phyloP scores from a whole-genome alignment of 1,140 invertebrate species.

The Hylaeus volcanicus region DNA sequence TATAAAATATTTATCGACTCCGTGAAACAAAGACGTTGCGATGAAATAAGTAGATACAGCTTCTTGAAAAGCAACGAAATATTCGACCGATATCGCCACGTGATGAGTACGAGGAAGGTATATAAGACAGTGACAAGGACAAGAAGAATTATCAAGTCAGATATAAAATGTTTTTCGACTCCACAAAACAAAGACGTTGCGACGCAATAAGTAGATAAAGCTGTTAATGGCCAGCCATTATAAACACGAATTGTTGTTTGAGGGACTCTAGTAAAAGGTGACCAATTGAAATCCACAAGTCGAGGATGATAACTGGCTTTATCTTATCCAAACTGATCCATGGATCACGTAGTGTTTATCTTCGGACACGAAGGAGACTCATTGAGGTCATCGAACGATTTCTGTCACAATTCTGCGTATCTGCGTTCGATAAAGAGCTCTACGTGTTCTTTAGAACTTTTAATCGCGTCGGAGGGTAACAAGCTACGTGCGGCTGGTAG shows the following conservation, averaged over 20 bases:
- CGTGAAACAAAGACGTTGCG: not conserved
- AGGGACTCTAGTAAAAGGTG: not conserved
- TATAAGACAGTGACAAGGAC: not conserved
- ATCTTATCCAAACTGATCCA: constrained; percentile 28
- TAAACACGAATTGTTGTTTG: constrained; percentile 18
- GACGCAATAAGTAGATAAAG: constrained; percentile 30
- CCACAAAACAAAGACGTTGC: not conserved
- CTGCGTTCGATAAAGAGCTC: constrained; percentile 12
- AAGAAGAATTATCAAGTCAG: not conserved
- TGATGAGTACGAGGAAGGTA: not conserved
- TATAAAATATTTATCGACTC: not conserved
- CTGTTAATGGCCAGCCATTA: not conserved
- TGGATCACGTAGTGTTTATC: not conserved
- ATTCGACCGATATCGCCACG: too few relatives aligned
- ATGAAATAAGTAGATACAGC: constrained; percentile 29
- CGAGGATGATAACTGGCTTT: not conserved
- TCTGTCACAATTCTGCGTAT: constrained; percentile 20
- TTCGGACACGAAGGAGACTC: constrained; percentile 12
- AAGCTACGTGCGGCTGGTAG: too few relatives aligned
- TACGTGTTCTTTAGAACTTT: not conserved
- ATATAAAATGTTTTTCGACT: not conserved
- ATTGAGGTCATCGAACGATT: constrained; percentile 37
- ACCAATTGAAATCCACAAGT: constrained; percentile 14
- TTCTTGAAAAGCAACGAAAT: too few relatives aligned
- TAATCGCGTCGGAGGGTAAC: too few relatives aligned